phyloP scores from a whole-genome alignment of 2,797 vertebrate species.

The Eidolon dupreanum region DNA sequence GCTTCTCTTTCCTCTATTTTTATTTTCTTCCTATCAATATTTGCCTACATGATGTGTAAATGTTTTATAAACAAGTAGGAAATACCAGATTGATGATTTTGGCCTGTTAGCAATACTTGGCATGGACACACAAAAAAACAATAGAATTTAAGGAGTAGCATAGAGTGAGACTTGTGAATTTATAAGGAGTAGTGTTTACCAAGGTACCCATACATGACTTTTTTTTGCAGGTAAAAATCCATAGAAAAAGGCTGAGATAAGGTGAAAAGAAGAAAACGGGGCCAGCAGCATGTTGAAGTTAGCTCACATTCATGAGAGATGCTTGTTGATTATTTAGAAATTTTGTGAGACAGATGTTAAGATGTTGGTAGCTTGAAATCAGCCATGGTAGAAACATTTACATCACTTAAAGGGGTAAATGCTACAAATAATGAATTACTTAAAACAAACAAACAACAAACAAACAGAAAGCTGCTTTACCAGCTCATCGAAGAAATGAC shows the following conservation, averaged over 20 bases:
- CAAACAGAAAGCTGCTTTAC: not conserved
- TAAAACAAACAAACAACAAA: not conserved
- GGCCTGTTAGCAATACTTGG: not conserved
- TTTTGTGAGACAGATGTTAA: not conserved
- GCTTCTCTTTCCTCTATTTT: not conserved
- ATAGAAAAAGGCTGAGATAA: not conserved
- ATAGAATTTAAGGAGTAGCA: not conserved
- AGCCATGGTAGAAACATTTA: not conserved
- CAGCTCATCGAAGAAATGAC: not conserved
- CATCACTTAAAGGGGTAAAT: not conserved
- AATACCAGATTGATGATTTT: not conserved
- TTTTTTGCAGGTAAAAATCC: not conserved
- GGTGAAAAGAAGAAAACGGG: not conserved
- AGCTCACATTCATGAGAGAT: not conserved
- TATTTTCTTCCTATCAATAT: not conserved
- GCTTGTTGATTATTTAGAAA: not conserved
- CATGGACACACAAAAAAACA: not conserved
- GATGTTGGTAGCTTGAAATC: not conserved
- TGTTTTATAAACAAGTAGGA: not conserved
- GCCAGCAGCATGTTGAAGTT: not conserved
- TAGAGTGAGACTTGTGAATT: not conserved
- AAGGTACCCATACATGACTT: not conserved
- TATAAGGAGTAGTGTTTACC: not conserved
- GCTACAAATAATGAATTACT: not conserved
- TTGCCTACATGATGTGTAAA: not conserved